Evolutionary conservation across 2,113 vertebrate species (phyloP), one percentile per base, ranked within the genome.

Genomic region (Cyprinus carpio): DNA sequence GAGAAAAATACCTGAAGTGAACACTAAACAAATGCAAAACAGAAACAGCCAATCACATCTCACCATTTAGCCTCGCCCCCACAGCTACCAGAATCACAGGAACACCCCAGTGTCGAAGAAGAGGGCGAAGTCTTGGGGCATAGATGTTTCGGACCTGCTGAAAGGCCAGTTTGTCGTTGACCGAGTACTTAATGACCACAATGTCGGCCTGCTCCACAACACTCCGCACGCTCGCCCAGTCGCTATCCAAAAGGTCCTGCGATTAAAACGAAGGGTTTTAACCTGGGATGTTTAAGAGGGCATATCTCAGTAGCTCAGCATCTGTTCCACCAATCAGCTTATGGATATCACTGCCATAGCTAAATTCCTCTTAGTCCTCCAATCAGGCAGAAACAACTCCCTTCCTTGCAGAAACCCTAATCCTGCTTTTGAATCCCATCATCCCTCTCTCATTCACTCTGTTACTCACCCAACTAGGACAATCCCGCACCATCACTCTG

Each of bases 101-200:
- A 84, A 97, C 91, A 1, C 97, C 96, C 91, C 93, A 94, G 89
- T 95, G 95, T 67, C 93, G 95, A 83, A 97, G 91, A 62, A 96
- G 94, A n/a, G 96, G 96, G 88, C 97, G 97, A 75, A 99, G 95
- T 91, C 97, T 93, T 0, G 97, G 97, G 46, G 95, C 94, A 65
- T 98, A 98, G 88, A 92, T 95, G 11, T 98, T 96, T 87, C 96
- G 96, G 79, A 99, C 91, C 90, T 98, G 97, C 87, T 98, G 96
- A 92, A 98, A 99, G 11, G 96, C 95, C 91, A 95, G 88, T 92
- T 97, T 98, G 93, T 99, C 97, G 8, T 97, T 98, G 86, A 99
- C 96, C 0, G 96, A 96, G 87, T 98, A 99, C 91, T 99, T 99
- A 89, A 99, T 96, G 90, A 99, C 96, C 90, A 99, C 92, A 87